Conservation (phyloP, 2,113 vertebrate species). For the Hydropotes inermis region DNA sequence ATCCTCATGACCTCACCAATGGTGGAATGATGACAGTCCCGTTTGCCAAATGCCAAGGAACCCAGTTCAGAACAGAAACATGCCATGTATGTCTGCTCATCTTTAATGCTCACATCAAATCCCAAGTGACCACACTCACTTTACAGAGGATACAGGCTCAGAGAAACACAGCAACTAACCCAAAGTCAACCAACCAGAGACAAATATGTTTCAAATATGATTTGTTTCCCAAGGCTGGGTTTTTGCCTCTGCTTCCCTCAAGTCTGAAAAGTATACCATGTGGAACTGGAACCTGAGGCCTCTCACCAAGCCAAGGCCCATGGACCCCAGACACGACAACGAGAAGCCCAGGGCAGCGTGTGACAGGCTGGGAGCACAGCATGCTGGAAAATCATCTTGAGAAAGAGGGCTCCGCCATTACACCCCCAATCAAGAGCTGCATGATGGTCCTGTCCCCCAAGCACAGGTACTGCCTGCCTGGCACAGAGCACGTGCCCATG, state of each 20-base stretch:
- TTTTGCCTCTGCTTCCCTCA: background rate
- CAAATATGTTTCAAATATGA: fast-evolving
- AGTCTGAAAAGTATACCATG: background rate
- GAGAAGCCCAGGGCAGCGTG: background rate
- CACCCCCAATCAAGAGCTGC: fast-evolving
- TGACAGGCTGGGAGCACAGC: background rate
- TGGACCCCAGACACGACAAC: background rate
- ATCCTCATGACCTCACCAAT: fast-evolving
- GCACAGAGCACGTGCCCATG: background rate
- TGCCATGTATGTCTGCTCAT: fast-evolving
- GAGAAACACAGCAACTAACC: background rate
- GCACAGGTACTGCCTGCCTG: background rate
- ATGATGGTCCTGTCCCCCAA: fast-evolving
- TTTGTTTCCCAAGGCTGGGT: background rate
- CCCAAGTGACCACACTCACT: fast-evolving
- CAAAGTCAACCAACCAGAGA: background rate
- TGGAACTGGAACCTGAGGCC: background rate
- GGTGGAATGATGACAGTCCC: background rate
- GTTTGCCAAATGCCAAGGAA: background rate
- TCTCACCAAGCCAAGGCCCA: background rate
- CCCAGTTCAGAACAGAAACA: background rate
- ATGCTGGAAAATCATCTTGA: background rate
- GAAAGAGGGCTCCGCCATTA: background rate
- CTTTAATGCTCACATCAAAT: background rate
- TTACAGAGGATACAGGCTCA: background rate